Conservation (phyloP, 1,140 invertebrate genomes). For the Hycleus phaleratus region DNA sequence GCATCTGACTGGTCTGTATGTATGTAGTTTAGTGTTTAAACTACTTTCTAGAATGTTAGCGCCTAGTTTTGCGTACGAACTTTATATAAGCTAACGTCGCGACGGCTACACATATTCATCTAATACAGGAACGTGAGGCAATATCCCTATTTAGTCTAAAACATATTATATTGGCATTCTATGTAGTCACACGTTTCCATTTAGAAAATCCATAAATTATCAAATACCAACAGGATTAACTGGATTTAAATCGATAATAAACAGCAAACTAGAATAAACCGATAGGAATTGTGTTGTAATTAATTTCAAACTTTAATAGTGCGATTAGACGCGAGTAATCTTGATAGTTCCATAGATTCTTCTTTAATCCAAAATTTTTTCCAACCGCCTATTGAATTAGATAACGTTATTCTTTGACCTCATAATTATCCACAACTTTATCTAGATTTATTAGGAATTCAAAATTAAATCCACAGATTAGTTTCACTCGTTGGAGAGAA, state of each 20-base stretch:
- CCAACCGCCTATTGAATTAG: too few relatives aligned
- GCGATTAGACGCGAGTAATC: too few relatives aligned
- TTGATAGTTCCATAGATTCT: too few relatives aligned
- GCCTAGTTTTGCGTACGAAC: not conserved
- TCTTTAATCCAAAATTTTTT: too few relatives aligned
- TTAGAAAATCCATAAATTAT: conserved; percentile 9
- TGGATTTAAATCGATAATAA: not conserved
- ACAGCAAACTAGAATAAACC: not conserved
- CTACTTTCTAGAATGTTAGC: too few relatives aligned
- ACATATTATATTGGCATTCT: not conserved
- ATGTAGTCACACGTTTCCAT: conserved; percentile 12
- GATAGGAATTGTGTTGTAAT: not conserved
- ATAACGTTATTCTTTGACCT: too few relatives aligned
- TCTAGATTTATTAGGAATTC: too few relatives aligned
- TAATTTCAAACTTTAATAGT: not conserved
- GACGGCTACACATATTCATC: conserved; percentile 2
- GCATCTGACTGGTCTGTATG: not conserved
- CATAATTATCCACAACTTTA: too few relatives aligned
- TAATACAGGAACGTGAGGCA: not conserved
- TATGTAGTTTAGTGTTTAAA: too few relatives aligned
- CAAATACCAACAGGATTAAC: not conserved
- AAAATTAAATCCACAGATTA: too few relatives aligned
- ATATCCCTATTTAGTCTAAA: too few relatives aligned
- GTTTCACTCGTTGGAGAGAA: too few relatives aligned
- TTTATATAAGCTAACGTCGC: conserved; percentile 1